A percentile compares a stretch with the other conserved stretches of the same genome.
Evolutionary conservation across 2,888 invertebrate genomes (phyloP).

Genomic region (Epicampocera succincta): DNA sequence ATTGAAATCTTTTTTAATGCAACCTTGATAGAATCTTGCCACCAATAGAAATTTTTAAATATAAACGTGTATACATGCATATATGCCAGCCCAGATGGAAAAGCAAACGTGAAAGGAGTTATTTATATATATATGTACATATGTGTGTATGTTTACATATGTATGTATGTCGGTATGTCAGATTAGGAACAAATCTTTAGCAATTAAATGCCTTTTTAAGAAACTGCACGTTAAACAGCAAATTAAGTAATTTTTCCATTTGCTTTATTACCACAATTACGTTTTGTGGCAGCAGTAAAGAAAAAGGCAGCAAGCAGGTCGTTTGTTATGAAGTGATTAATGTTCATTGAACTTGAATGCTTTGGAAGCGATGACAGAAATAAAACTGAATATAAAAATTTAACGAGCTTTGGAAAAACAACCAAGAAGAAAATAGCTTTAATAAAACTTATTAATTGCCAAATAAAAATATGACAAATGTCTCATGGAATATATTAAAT

Average conservation of each 20-base stretch:
- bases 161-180: neutral
- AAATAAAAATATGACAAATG: too few species aligned
- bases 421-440: too few species aligned
- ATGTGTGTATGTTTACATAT: neutral
- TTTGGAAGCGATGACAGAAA: neutral
- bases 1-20: conserved; percentile 16
- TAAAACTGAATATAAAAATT: too few species aligned
- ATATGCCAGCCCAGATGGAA: neutral
- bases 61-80: neutral
- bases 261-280: neutral
- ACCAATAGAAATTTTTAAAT: conserved; percentile 27
- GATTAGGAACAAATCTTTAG: conserved; percentile 29
- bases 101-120: neutral
- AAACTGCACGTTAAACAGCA: conserved; percentile 5
- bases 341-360: conserved; percentile 52
- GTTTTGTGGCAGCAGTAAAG: neutral
- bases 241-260: conserved; percentile 14
- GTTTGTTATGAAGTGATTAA: conserved; percentile 45
- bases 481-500: too few species aligned
- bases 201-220: conserved; percentile 37
- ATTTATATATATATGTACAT: too few species aligned
- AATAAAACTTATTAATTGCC: too few species aligned
- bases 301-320: conserved; percentile 9
- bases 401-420: too few species aligned
- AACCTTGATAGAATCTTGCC: conserved; percentile 44